Percentiles rank a stretch among this genome's conserved stretches.
phyloP scores from a whole-genome alignment of 1,140 invertebrate species.

The Caerostris darwini region DNA sequence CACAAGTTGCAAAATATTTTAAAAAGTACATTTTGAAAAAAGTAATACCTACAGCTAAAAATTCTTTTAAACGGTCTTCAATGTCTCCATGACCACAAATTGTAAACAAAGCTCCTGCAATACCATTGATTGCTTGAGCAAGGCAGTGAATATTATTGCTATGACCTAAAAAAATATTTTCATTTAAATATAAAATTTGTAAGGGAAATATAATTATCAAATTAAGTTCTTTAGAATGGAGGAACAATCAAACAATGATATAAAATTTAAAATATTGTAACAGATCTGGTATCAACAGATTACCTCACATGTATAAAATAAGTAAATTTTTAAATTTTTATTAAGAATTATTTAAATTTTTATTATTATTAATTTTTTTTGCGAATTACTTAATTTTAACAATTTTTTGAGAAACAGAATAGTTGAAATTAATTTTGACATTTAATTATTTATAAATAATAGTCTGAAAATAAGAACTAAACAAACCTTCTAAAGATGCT shows the following conservation, averaged over 20 bases:
- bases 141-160: conserved; percentile 99
- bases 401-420: not conserved
- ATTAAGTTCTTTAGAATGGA: not conserved
- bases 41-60: conserved; percentile 88
- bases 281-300: too few species aligned
- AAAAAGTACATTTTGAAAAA: not conserved
- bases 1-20: not conserved
- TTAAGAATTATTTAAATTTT: too few species aligned
- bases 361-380: too few species aligned
- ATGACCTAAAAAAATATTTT: conserved; percentile 84
- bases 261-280: too few species aligned
- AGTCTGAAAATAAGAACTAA: not conserved
- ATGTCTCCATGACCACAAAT: conserved; percentile 97
- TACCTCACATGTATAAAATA: too few species aligned
- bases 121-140: conserved; percentile 96
- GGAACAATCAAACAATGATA: too few species aligned
- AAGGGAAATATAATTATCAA: conserved; percentile 1
- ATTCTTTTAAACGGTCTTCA: conserved; percentile 98
- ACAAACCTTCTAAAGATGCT: conserved; percentile 92
- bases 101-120: conserved; percentile 97
- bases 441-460: not conserved
- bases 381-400: not conserved
- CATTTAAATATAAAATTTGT: not conserved
- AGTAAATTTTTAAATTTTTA: too few species aligned
- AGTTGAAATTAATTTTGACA: not conserved